Percentiles rank a stretch among this genome's conserved stretches.
phyloP scores from a whole-genome alignment of 2,797 vertebrate species.

The Arctocebus calabarensis region DNA sequence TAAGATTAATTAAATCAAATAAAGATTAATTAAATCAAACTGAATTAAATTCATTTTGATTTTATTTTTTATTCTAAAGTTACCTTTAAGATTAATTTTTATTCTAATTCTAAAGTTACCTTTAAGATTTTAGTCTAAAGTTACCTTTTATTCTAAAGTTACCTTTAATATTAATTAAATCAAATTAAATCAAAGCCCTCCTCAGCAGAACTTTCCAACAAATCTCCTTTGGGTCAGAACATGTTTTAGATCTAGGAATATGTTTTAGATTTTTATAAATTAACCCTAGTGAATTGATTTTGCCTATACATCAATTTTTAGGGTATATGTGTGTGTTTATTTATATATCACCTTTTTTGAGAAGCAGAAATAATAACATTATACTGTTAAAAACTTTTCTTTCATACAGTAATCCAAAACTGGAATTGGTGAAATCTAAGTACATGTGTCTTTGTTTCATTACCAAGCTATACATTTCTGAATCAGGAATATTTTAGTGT shows the following conservation, averaged over 20 bases:
- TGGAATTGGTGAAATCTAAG: constrained; percentile 25
- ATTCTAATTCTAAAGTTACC: not conserved
- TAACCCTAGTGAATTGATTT: not conserved
- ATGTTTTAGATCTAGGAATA: not conserved
- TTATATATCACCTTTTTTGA: not conserved
- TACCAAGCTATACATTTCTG: not conserved
- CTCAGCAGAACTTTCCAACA: not conserved
- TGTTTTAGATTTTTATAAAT: constrained; percentile 2
- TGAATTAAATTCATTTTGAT: too few species aligned
- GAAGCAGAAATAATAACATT: constrained; percentile 29
- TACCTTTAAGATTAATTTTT: not conserved
- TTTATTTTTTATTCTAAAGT: too few species aligned
- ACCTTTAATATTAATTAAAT: constrained; percentile 51
- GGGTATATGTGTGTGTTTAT: not conserved
- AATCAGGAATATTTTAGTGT: constrained; percentile 41
- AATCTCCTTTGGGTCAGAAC: constrained; percentile 16
- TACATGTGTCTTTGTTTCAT: constrained; percentile 4
- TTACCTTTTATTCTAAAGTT: not conserved
- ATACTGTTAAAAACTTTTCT: not conserved
- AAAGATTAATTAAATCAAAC: too few species aligned
- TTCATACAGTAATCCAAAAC: constrained; percentile 10
- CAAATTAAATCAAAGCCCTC: not conserved
- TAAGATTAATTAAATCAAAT: constrained; percentile 41
- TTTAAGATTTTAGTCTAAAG: not conserved
- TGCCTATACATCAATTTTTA: constrained; percentile 23